phyloP scores from a whole-genome alignment of 2,113 vertebrate species.

The Sander vitreus region DNA sequence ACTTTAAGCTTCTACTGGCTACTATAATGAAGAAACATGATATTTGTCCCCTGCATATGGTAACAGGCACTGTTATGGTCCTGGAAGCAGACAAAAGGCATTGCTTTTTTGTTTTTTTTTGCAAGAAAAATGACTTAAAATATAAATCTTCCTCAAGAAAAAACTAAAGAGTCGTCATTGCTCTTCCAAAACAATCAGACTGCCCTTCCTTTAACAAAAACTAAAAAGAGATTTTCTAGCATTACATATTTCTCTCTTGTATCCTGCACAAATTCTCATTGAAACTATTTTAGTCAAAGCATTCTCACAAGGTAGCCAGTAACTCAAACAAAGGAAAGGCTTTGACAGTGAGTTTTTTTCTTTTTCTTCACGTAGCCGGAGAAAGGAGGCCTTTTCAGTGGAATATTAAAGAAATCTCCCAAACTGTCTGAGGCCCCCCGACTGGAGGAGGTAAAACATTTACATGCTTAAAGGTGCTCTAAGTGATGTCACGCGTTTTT shows the following conservation, averaged over 20 bases:
- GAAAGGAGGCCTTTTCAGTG: constrained; percentile 54
- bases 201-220: no score
- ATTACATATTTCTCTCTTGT: not conserved
- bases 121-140: no score
- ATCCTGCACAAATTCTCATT: not conserved
- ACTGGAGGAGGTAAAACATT: constrained; percentile 33
- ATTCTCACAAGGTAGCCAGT: not conserved
- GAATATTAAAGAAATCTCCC: constrained; percentile 63
- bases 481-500: no score
- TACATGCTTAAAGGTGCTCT: not conserved
- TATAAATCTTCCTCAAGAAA: no score
- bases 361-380: constrained; percentile 20
- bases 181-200: no score
- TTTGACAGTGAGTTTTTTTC: not conserved
- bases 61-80: not conserved
- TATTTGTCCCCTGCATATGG: not conserved
- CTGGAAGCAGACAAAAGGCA: no score
- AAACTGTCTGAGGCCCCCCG: constrained; percentile 34
- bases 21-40: not conserved
- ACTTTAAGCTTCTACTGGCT: not conserved
- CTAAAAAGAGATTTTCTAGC: no score
- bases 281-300: not conserved
- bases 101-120: no score
- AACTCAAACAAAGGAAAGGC: not conserved
- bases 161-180: no score